Evolutionary conservation across 2,888 invertebrate species (phyloP), one percentile per base, ranked within the genome.

Genomic region (Drosophila mettleri): DNA sequence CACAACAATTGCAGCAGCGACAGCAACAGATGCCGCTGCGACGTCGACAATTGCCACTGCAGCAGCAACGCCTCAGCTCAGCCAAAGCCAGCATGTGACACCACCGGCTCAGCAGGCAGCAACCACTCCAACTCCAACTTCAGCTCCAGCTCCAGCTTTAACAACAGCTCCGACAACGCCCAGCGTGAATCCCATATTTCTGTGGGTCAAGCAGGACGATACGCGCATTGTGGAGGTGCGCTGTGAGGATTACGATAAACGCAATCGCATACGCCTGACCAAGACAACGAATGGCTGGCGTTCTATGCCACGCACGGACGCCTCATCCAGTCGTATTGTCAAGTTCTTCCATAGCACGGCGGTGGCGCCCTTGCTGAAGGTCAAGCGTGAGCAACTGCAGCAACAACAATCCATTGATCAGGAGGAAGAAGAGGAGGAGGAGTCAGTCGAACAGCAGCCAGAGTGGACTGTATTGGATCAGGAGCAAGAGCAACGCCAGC

Each of bases 171-270:
- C 49, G 1, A 16, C 49, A 38, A 85, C 78, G 63, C 85, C 88
- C 48, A 85, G 86, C 63, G 86, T 85, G 3, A 96, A 96, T 90
- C 97, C 97, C 78, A 95, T 97, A 78, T 97, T 97, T 92, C 94
- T 97, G 80, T 97, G 97, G 96, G 96, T 96, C 72, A 95, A 95
- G 90, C 96, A 96, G 92, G 94, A 94, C 84, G 95, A 96, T 92
- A 95, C 96, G 73, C 94, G 94, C 91, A 96, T 97, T 92, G 95
- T 96, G 90, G 96, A 96, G 92, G 96, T 97, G 85, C 95, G 95
- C 92, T 96, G 96, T 93, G 97, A 97, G 92, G 97, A 97, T 92
- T 97, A 97, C 94, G 97, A 97, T 93, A 95, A 95, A 91, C 93
- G 96, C 66, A 97, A 97, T 93, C 95, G 97, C 69, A 96, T 97